These are phyloP conservation scores for Drosophila aff. DNA, from an alignment of 1,140 invertebrate genomes.

Conservation along the genomic window DNA sequence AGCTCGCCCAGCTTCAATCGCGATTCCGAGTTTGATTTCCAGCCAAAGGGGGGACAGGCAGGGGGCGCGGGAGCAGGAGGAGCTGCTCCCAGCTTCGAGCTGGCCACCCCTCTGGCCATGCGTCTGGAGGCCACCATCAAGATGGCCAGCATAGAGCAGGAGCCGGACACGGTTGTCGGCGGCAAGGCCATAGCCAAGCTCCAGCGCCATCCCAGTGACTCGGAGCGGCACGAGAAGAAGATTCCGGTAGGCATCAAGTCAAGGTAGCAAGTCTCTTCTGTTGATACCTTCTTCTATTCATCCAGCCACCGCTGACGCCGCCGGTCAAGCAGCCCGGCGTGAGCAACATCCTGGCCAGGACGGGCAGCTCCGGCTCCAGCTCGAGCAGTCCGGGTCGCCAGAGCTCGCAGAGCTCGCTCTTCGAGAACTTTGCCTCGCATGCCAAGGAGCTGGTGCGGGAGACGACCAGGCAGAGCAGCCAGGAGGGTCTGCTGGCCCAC, in stretches of 20 bases:
- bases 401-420: constrained; percentile 91
- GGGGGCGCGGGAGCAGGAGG: not conserved
- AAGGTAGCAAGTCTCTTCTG: no score
- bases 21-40: constrained; percentile 88
- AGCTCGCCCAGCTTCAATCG: constrained; percentile 89
- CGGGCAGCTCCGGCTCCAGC: constrained; percentile 88
- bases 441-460: constrained; percentile 94
- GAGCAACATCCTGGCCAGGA: constrained; percentile 88
- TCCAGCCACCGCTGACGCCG: constrained; percentile 85
- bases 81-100: constrained; percentile 55
- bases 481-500: constrained; percentile 94
- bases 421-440: constrained; percentile 94
- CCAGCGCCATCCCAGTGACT: constrained; percentile 62
- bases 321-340: constrained; percentile 88
- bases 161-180: constrained; percentile 40
- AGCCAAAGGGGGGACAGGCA: constrained; percentile 78
- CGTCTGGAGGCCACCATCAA: constrained; percentile 78
- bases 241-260: constrained; percentile 47
- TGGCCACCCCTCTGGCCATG: constrained; percentile 74
- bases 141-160: constrained; percentile 73
- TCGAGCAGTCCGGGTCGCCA: constrained; percentile 87
- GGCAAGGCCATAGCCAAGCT: constrained; percentile 44
- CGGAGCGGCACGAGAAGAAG: constrained; percentile 71
- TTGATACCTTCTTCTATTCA: no score
- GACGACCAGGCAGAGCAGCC: constrained; percentile 94